Evolutionary conservation across 2,113 vertebrate species (phyloP).

Genomic region (Rhinolophus sinicus): DNA sequence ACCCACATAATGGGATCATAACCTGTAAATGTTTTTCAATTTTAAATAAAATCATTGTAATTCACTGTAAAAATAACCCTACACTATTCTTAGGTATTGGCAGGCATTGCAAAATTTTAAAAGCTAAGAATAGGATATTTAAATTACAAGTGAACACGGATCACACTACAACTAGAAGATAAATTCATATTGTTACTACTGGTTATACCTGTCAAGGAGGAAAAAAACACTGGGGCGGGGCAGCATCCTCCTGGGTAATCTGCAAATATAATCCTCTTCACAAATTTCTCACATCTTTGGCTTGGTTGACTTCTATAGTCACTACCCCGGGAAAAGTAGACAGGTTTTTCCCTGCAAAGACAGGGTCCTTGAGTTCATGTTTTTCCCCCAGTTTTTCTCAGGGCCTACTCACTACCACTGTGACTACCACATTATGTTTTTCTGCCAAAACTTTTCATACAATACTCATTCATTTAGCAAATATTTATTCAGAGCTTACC

Average conservation of each 20-base stretch:
- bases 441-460: background rate
- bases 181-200: background rate
- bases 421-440: background rate
- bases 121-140: background rate
- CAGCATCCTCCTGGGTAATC: background rate
- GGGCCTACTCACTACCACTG: background rate
- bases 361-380: background rate
- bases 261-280: background rate
- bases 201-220: background rate
- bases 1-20: background rate
- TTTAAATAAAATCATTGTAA: constrained; percentile 2
- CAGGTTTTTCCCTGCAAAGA: background rate
- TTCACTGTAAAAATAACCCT: background rate
- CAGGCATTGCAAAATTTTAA: background rate
- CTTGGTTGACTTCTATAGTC: background rate
- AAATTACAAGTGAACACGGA: background rate
- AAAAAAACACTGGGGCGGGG: background rate
- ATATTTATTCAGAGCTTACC: no score
- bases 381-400: background rate
- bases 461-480: no score
- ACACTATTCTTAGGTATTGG: background rate
- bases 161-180: background rate
- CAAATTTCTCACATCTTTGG: background rate
- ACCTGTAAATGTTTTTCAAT: background rate
- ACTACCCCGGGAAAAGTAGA: background rate